Base-by-base conservation (phyloP, 37 sponge, comb jelly and placozoan species). In the Petrosia ficiformis region DNA sequence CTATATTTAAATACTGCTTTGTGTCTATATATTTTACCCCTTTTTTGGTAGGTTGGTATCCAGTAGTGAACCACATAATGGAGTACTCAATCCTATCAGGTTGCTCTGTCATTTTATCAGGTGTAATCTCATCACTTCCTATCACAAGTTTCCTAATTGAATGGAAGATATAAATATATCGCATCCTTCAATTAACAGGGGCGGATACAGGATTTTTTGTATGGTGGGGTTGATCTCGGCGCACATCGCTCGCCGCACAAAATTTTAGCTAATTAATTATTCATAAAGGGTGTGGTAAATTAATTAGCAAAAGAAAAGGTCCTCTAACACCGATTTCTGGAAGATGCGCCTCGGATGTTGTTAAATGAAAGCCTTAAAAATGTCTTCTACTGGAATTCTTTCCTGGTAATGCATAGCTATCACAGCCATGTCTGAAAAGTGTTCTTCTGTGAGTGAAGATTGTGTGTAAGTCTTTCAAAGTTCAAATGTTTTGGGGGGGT, bases 41-140 rank as follows among this genome's bases (percentile, higher is more conserved):
- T 21, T 28, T 70, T 0, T 30, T 37, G 16, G 91, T 85, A 3
- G 82, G 68, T 25, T 34, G 14, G 78, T 79, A 80, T 57, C 86
- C 86, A 60, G 36, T 79, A 31, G 84, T 89, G 42, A 82, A 26
- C 89, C 89, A 89, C 39, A 66, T 66, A 67, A 77, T 74, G n/a
- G 30, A 38, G 70, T 83, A 89, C 37, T 24, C 37, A 28, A 59
- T 48, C 10, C 3, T 2, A 25, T 36, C 57, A 1, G 44, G 63
- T 32, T 25, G 5, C 33, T 72, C 59, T 24, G 54, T 48, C 3
- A 2, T 34, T 24, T 33, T 39, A 38, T 86, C 80, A 8, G 80
- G 75, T 35, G 65, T 57, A 6, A 89, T 39, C 2, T 78, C 76
- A 25, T 83, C 84, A 5, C 80, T 75, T n/a, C 89, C 89, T 22